These are phyloP conservation scores for Xylota segnis DNA, from an alignment of 2,888 invertebrate genomes.

Conservation along the genomic window DNA sequence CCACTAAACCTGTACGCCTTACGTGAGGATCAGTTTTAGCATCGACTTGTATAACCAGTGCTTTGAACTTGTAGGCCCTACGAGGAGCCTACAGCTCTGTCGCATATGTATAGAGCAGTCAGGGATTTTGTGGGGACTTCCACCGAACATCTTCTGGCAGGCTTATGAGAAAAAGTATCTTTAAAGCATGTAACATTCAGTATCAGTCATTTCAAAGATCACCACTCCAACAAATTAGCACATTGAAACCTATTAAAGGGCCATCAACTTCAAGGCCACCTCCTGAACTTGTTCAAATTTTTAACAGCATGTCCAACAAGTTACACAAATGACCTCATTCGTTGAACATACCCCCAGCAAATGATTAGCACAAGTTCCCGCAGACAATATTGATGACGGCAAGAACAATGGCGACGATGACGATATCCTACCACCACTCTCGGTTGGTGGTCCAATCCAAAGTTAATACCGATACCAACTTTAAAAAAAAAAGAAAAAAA, in stretches of 20 bases:
- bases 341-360: slow-evolving; percentile 21
- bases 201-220: too few relatives aligned
- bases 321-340: slow-evolving; percentile 6
- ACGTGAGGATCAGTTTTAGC: too few relatives aligned
- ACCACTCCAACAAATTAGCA: not conserved
- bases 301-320: slow-evolving; percentile 21
- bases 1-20: too few relatives aligned
- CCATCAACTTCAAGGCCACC: slow-evolving; percentile 9
- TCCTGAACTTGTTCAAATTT: not conserved
- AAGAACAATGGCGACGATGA: slow-evolving; percentile 40
- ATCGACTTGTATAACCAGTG: too few relatives aligned
- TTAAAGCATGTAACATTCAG: too few relatives aligned
- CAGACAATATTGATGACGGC: slow-evolving; percentile 44
- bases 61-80: too few relatives aligned
- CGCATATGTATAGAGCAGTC: too few relatives aligned
- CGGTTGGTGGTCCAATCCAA: slow-evolving; percentile 63
- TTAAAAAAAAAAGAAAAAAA: too few relatives aligned
- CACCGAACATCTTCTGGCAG: too few relatives aligned
- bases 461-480: slow-evolving; percentile 8
- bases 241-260: not conserved
- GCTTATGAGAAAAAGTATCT: too few relatives aligned
- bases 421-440: slow-evolving; percentile 50
- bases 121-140: too few relatives aligned
- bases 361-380: slow-evolving; percentile 27
- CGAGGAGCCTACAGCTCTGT: too few relatives aligned